Evolutionary conservation across 2,113 vertebrate genomes (phyloP).

Genomic region (Cariama cristata): DNA sequence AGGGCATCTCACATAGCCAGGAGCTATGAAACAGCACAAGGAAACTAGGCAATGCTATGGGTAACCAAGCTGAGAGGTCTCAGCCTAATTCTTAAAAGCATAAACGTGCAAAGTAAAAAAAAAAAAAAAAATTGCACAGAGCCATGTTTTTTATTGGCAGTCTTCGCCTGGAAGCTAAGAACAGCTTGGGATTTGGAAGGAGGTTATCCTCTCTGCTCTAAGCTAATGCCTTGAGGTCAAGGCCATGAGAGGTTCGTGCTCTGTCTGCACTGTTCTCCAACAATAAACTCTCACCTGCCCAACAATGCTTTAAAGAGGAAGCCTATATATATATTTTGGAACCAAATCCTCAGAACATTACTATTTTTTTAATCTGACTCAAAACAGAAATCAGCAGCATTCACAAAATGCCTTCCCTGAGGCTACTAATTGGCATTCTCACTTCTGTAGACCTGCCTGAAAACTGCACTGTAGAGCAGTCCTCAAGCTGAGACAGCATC

Average conservation of each 20-base stretch:
- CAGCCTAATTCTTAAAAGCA: not conserved
- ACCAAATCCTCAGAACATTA: not conserved
- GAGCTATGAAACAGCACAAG: not conserved
- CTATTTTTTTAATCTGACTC: not conserved
- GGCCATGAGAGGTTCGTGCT: not conserved
- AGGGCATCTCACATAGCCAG: not conserved
- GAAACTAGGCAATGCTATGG: fast-evolving
- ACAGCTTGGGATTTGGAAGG: not conserved
- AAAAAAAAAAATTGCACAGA: not conserved
- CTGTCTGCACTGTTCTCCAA: not conserved
- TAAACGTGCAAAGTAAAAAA: not conserved
- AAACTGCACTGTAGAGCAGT: not conserved
- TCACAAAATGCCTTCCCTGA: not conserved
- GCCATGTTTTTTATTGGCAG: not conserved
- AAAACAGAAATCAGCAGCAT: not conserved
- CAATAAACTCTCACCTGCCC: not conserved
- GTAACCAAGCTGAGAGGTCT: not conserved
- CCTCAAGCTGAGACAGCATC: not conserved
- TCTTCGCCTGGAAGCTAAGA: not conserved
- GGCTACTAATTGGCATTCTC: not conserved
- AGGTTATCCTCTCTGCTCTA: not conserved
- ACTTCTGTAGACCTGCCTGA: not conserved
- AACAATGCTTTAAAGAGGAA: not conserved
- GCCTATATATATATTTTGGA: not conserved
- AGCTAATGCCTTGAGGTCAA: not conserved